Evolutionary conservation across 1,140 invertebrate genomes (phyloP), one percentile per base, ranked within the genome.

Genomic region (Trypoxylus dichotomus): DNA sequence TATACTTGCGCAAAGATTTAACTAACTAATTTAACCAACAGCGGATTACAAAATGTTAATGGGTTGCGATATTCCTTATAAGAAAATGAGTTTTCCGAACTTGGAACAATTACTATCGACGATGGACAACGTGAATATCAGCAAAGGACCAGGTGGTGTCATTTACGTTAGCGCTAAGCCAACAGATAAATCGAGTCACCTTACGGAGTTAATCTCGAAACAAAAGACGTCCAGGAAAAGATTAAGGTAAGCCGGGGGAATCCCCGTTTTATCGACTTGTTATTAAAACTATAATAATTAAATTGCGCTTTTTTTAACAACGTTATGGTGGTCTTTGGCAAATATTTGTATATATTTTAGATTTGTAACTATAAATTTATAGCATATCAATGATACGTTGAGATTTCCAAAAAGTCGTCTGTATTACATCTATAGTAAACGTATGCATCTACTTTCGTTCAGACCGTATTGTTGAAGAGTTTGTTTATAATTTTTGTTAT

Each of bases 51-150:
- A 81, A 74, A 86, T 86, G 76, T 78, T 92, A 2, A 86, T 89
- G 81, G 91, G 90, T 47, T 87, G 89, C 81, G 82, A 81, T 63
- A 90, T 92, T 80, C 91, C 91, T 6, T 92, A 86, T 79, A 84
- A 81, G 76, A 87, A 89, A 78, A 84, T 92, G 75, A 91, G 91
- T 1, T 91, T 87, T 83, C 73, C 83, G 37, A 85, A 84, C 11
- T 80, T 92, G 1, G 88, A 90, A 74, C 87, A 89, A 54, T 87
- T 92, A 77, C 85, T 92, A 79, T 80, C 83, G 60, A 86, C 87
- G 77, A 84, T 90, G 37, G 87, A 88, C n/a, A 87, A 88, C 21
- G 85, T 91, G 81, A 87, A 83, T 79, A 83, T 89, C 1, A 83
- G 76, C 10, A 84, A 85, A 76, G 79, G 75, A 29, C 79, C 82